Base-by-base conservation (phyloP, 2,888 invertebrate genomes). In the Aphrophora alni region DNA sequence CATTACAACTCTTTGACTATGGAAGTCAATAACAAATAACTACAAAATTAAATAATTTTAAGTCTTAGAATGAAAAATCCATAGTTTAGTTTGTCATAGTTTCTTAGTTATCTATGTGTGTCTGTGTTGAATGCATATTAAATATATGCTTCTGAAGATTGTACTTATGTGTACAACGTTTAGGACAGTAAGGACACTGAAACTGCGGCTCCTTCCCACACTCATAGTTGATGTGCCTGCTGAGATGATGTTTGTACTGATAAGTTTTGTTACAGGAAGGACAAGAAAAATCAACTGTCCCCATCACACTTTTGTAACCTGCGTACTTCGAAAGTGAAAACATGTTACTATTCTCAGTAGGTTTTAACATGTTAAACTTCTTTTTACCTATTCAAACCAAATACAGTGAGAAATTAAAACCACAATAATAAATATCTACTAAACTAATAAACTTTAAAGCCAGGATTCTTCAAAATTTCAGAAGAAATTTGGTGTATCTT, bases 181-280 rank as follows among this genome's bases (percentile, higher is more conserved):
- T 82, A 21, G 82, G 82, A 24, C 84, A 84, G 33, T 86, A 83
- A 12, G 85, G 85, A 80, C 86, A 87, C 21, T 77, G 78, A 38
- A 85, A 87, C 74, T 84, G 84, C 71, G 86, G 86, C 59, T 83
- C 83, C 72, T 86, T 86, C 1, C 87, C 88, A 84, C 90, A 90
- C 82, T 89, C 89, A 81, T 88, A 88, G 82, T 88, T 88, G 82
- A 88, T 84, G 78, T 89, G 89, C 25, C 78, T 75, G 69, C 38
- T 73, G 17, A 83, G 73, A 69, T 81, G 80, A 17, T 71, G 68
- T 59, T 77, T 82, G 14, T 74, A 71, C 17, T 72, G 72, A 77
- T 83, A 83, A n/a, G 78, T 38, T 77, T 81, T 82, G 12, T 38
- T 24, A 72, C 83, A 83, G 0, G 38, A 27, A n/a, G 78, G 78